Evolutionary conservation across 1,140 invertebrate species (phyloP), one percentile per base, ranked within the genome.

Genomic region (Procambarus clarkii): DNA sequence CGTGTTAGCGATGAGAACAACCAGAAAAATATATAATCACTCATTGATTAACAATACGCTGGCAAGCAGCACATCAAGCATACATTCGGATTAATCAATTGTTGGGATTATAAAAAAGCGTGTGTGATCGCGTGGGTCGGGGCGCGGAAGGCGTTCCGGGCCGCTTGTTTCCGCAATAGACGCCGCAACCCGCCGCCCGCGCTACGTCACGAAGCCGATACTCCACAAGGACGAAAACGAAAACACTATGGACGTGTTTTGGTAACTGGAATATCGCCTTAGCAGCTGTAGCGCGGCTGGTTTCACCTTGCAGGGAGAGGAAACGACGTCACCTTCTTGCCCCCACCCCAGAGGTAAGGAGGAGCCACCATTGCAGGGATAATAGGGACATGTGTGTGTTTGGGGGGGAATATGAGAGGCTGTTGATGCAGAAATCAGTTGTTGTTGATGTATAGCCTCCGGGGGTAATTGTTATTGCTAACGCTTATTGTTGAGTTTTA

Each of bases 11-110:
- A 64, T 3, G 4, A 18, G 11, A 64, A 15, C 60, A 64, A 64
- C 13, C 4, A 64, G 15, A 64, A 64, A 64, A 64, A 64, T 15
- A 21, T 15, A 64, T 64, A 4, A 64, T 15, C 15, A 15, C 18
- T 21, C 60, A 64, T 64, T 18, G 60, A 64, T 64, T 64, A 64
- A 64, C 13, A 18, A 64, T 64, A 54, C 13, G 7, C 13, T 54
- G 50, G 60, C 60, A 64, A 64, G 60, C n/a, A n/a, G n/a, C 60
- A 64, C 69, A 74, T 74, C 69, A 74, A 74, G 69, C 69, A 74
- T 34, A 34, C 69, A 74, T 4, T 2, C n/a, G 24, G 69, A 74
- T 74, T 74, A 74, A 74, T 74, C 69, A 74, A 74, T 74, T 74
- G 69, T 74, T 74, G n/a, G 5, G 3, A 24, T 34, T 34, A 74